These are phyloP conservation scores for Scotopteryx bipunctaria DNA, from an alignment of 2,888 invertebrate genomes.

Conservation along the genomic window DNA sequence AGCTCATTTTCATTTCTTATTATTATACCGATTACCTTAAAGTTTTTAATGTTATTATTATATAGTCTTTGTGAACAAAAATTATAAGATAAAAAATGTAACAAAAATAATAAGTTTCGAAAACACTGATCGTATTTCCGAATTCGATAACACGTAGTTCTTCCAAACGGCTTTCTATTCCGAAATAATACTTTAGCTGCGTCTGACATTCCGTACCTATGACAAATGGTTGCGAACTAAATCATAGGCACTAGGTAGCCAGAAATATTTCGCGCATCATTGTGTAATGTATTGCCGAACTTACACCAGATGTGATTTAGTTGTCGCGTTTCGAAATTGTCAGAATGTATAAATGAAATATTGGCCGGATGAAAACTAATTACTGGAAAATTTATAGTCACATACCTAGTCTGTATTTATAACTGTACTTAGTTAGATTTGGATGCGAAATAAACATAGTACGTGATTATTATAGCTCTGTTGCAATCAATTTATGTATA, in stretches of 20 bases:
- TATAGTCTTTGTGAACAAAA: too few relatives aligned
- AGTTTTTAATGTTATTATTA: too few relatives aligned
- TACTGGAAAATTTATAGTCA: slow-evolving; percentile 3
- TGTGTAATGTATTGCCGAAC: slow-evolving; percentile 56
- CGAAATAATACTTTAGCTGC: slow-evolving; percentile 34
- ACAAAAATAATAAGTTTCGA: not conserved
- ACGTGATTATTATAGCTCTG: too few relatives aligned
- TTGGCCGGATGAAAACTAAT: slow-evolving; percentile 1
- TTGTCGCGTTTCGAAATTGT: slow-evolving; percentile 36
- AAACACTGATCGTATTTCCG: too few relatives aligned
- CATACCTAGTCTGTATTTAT: too few relatives aligned
- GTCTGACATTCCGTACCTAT: slow-evolving; percentile 59
- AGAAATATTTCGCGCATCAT: slow-evolving; percentile 64
- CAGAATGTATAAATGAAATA: slow-evolving; percentile 6
- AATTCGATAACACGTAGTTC: not conserved
- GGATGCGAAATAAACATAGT: too few relatives aligned
- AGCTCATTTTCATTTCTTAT: too few relatives aligned
- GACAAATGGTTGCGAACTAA: slow-evolving; percentile 64
- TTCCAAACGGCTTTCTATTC: not conserved
- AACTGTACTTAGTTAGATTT: too few relatives aligned
- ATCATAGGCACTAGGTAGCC: slow-evolving; percentile 51
- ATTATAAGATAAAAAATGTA: too few relatives aligned
- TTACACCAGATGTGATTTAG: slow-evolving; percentile 37
- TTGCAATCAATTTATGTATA: too few relatives aligned
- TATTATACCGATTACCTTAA: too few relatives aligned